Evolutionary conservation across 2,113 vertebrate species (phyloP).

Genomic region (Glaucomys volans): DNA sequence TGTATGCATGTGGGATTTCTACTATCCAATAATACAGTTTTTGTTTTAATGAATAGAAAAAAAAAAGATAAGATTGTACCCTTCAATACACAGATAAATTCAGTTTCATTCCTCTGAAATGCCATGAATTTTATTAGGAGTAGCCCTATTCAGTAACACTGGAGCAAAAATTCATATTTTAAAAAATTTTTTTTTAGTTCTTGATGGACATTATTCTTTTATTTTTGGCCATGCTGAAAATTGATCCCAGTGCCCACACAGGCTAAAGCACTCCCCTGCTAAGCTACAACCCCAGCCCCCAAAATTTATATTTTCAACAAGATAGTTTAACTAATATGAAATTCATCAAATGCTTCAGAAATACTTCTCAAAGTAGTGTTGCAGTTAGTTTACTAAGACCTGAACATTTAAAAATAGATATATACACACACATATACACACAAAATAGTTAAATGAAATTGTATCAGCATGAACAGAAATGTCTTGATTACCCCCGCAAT

Average conservation of each 20-base stretch:
- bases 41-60: not conserved
- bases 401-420: conserved; percentile 29
- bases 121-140: conserved; percentile 47
- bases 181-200: too few relatives aligned
- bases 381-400: conserved; percentile 18
- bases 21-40: conserved; percentile 14
- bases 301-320: not conserved
- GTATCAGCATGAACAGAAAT: conserved; percentile 21
- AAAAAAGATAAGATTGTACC: not conserved
- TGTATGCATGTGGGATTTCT: conserved; percentile 25
- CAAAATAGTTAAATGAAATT: conserved; percentile 15
- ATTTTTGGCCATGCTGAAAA: too few relatives aligned
- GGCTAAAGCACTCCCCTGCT: too few relatives aligned
- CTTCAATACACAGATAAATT: conserved; percentile 50
- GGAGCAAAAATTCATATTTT: not conserved
- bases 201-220: too few relatives aligned
- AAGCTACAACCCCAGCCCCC: too few relatives aligned
- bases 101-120: conserved; percentile 41
- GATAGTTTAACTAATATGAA: conserved; percentile 18
- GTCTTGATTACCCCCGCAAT: not conserved
- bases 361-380: conserved; percentile 39
- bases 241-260: too few relatives aligned
- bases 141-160: conserved; percentile 3
- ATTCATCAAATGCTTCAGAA: conserved; percentile 52
- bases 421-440: not conserved